Conservation (phyloP, 2,888 invertebrate genomes). For the Patella caerulea region DNA sequence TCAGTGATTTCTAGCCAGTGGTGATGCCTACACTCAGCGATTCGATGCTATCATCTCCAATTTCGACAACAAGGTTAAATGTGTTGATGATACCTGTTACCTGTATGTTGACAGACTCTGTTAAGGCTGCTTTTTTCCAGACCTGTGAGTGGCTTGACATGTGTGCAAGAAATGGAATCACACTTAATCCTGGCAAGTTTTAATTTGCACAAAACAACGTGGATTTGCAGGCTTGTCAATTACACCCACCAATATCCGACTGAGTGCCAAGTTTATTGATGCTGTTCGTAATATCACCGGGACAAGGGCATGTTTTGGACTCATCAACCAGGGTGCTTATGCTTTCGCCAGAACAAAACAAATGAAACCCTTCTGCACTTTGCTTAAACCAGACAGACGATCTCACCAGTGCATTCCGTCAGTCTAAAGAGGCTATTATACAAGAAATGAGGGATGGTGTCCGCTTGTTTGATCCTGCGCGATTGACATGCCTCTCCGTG, state of each 20-base stretch:
- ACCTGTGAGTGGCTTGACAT: background rate
- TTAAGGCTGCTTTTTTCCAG: background rate
- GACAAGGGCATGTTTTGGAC: slow-evolving; percentile 43
- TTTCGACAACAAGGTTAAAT: slow-evolving; percentile 35
- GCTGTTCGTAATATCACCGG: slow-evolving; percentile 41
- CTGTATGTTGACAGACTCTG: background rate
- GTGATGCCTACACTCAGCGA: slow-evolving; percentile 39
- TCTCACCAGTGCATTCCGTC: slow-evolving; percentile 25
- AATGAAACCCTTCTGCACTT: slow-evolving; percentile 38
- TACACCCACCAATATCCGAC: slow-evolving; percentile 14
- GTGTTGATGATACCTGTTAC: slow-evolving; percentile 35
- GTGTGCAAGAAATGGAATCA: background rate
- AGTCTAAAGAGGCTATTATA: slow-evolving; percentile 35
- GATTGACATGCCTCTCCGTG: slow-evolving; percentile 38
- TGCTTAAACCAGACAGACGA: slow-evolving; percentile 35
- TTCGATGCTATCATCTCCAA: slow-evolving; percentile 37
- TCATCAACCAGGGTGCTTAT: slow-evolving; percentile 46
- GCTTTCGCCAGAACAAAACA: slow-evolving; percentile 36
- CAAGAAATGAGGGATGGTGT: slow-evolving; percentile 40
- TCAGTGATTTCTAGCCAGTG: slow-evolving; percentile 32
- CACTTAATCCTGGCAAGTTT: background rate
- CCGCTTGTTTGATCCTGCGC: slow-evolving; percentile 35
- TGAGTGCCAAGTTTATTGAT: slow-evolving; percentile 39
- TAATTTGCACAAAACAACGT: background rate
- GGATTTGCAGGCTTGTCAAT: background rate